These are phyloP conservation scores for Austrolebias charrua DNA, from an alignment of 2,797 vertebrate genomes.

Conservation along the genomic window DNA sequence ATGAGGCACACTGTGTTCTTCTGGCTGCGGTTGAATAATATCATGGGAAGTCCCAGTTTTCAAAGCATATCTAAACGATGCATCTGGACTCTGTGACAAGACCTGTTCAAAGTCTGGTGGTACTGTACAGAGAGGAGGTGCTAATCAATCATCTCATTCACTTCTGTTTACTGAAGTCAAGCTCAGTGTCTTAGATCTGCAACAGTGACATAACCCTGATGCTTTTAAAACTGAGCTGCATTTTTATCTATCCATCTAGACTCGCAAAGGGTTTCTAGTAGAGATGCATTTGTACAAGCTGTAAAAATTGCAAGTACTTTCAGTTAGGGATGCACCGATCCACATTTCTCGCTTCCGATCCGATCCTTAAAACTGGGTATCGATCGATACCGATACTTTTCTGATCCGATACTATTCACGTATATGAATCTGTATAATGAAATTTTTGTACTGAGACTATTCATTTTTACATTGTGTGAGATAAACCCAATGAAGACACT, in stretches of 20 bases:
- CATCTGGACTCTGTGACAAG: conserved; percentile 40
- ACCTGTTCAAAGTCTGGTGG: conserved; percentile 29
- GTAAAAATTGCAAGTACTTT: neutral
- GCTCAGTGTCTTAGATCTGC: neutral
- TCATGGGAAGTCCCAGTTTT: conserved; percentile 47
- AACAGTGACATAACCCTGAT: neutral
- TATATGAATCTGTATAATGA: too few species aligned
- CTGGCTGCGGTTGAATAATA: conserved; percentile 48
- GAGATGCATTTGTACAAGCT: conserved; percentile 1
- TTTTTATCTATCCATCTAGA: neutral
- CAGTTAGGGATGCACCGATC: too few species aligned
- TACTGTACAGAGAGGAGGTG: conserved; percentile 12
- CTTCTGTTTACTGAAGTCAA: conserved; percentile 16
- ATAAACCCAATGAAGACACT: too few species aligned
- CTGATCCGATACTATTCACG: too few species aligned
- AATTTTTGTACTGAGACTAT: too few species aligned
- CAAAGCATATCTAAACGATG: conserved; percentile 43
- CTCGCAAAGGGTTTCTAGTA: neutral
- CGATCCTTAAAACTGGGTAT: too few species aligned
- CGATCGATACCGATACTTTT: too few species aligned
- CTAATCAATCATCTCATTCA: neutral
- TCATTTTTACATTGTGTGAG: too few species aligned
- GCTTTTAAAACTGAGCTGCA: too few species aligned
- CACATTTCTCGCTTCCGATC: too few species aligned
- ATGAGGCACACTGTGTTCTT: conserved; percentile 65